A percentile compares a stretch with the other conserved stretches of the same genome.
These are phyloP conservation scores for Antennarius striatus DNA, from an alignment of 2,113 vertebrate species.

Conservation along the genomic window DNA sequence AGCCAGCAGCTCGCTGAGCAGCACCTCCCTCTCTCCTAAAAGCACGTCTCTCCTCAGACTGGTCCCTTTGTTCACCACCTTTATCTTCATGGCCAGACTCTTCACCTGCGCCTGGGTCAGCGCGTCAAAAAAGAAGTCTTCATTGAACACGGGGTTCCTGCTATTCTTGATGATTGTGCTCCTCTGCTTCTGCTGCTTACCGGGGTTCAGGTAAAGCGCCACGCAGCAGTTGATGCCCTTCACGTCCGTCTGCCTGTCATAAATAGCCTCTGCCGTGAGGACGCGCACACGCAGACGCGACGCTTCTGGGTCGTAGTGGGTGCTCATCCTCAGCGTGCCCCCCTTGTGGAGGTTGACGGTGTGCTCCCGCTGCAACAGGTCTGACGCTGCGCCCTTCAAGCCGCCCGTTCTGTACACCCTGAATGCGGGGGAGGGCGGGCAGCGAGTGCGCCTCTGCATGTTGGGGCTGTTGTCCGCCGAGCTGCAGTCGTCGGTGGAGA, in stretches of 20 bases:
- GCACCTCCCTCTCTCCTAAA: slow-evolving; percentile 91
- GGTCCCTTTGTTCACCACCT: slow-evolving; percentile 96
- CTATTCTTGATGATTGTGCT: slow-evolving; percentile 98
- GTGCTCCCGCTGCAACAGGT: slow-evolving; percentile 80
- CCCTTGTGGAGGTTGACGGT: slow-evolving; percentile 83
- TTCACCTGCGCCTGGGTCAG: slow-evolving; percentile 84
- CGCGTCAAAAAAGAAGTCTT: slow-evolving; percentile 97
- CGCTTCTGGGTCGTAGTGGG: slow-evolving; percentile 86
- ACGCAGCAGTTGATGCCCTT: slow-evolving; percentile 97
- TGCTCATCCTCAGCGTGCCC: slow-evolving; percentile 86
- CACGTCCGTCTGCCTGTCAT: slow-evolving; percentile 84
- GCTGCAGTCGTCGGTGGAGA: slow-evolving; percentile 92
- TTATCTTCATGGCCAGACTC: slow-evolving; percentile 91
- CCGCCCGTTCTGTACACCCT: slow-evolving; percentile 59
- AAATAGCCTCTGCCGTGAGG: slow-evolving; percentile 87
- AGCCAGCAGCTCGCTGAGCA: slow-evolving; percentile 86
- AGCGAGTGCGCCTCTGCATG: slow-evolving; percentile 80
- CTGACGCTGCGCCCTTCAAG: slow-evolving; percentile 1
- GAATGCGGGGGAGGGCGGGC: slow-evolving; percentile 77
- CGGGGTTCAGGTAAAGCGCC: slow-evolving; percentile 90
- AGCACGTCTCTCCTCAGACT: slow-evolving; percentile 92
- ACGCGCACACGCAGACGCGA: slow-evolving; percentile 87
- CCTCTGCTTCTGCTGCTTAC: slow-evolving; percentile 95
- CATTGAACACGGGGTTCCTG: slow-evolving; percentile 93
- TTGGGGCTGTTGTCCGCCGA: slow-evolving; percentile 92